Base-by-base conservation (phyloP, 92 coral and sea anemone genomes). In the Porites divaricata region DNA sequence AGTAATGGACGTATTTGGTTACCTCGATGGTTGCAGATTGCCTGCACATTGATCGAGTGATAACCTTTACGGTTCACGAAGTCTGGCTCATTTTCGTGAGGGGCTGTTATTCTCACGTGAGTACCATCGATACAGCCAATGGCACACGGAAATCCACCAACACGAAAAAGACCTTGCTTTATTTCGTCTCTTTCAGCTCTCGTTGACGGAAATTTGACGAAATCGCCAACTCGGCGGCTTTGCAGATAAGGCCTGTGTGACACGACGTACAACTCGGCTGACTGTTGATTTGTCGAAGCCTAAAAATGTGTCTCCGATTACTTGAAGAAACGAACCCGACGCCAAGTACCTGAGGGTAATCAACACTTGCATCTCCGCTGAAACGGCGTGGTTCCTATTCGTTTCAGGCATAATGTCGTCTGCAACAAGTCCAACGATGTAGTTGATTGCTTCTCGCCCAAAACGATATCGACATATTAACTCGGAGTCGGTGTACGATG, bases 281-380 rank as follows among this genome's bases (percentile, higher is more conserved):
- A 79, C 95, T 6, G 95, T 85, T 12, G 85, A 81, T 53, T 88
- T 88, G 50, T 88, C 85, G 19, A 79, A 78, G 21, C 85, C 70
- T 20, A 10, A 48, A 66, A 85, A 77, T 4, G 88, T 89, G 45
- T 92, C 88, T n/a, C 90, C 90, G 50, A 89, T 87, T 1, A 86
- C 90, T 25, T 88, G 82, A 50, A 85, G 28, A 62, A 92, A 92
- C 19, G 72, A 24, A 28, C 94, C 91, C 66, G 77, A 80, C 8
- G 91, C 89, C 49, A 80, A 79, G 71, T 83, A 91, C 16, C 94
- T 67, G 12, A 91, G 70, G 21, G 94, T 82, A 10, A 83, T 56
- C 6, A 91, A 61, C 1, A 91, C 83, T 91, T 91, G 89, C 19
- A 67, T 28, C 5, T 58, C 52, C 17, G 94, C 81, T 2, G 85